Evolutionary conservation across 2,888 invertebrate genomes (phyloP).

Genomic region (Nephrotoma guestfalica): DNA sequence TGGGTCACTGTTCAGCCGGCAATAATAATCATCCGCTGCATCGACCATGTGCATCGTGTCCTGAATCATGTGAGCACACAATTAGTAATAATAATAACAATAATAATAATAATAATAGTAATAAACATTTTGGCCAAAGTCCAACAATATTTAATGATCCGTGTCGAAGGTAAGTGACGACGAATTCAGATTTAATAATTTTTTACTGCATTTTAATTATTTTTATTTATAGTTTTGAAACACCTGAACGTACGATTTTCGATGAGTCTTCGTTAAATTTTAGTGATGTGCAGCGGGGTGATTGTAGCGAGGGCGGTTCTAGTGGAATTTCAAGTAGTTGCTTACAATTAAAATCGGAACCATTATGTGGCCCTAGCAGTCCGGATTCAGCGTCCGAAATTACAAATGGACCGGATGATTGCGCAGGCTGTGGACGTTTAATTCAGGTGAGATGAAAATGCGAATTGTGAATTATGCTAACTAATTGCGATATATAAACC

Average conservation of each 20-base stretch:
- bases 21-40: constrained; percentile 31
- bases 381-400: constrained; percentile 31
- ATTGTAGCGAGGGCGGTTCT: constrained; percentile 23
- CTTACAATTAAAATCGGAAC: constrained; percentile 31
- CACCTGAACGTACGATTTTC: constrained; percentile 28
- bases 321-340: constrained; percentile 26
- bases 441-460: constrained; percentile 40
- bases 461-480: constrained; percentile 7
- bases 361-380: constrained; percentile 31
- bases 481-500: constrained; percentile 5
- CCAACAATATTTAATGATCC: constrained; percentile 25
- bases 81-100: constrained; percentile 8
- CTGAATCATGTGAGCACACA: constrained; percentile 29
- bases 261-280: constrained; percentile 30
- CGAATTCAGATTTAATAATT: background rate
- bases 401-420: constrained; percentile 34
- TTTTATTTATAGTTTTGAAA: constrained; percentile 23
- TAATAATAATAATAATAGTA: background rate
- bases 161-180: constrained; percentile 26
- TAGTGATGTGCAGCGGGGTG: constrained; percentile 25
- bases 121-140: constrained; percentile 27
- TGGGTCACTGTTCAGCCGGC: constrained; percentile 17
- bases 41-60: constrained; percentile 31
- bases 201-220: background rate
- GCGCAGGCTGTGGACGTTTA: constrained; percentile 77